A percentile compares a stretch with the other conserved stretches of the same genome.
Conservation (phyloP, 2,797 vertebrate genomes). For the Peromyscus aztecus region DNA sequence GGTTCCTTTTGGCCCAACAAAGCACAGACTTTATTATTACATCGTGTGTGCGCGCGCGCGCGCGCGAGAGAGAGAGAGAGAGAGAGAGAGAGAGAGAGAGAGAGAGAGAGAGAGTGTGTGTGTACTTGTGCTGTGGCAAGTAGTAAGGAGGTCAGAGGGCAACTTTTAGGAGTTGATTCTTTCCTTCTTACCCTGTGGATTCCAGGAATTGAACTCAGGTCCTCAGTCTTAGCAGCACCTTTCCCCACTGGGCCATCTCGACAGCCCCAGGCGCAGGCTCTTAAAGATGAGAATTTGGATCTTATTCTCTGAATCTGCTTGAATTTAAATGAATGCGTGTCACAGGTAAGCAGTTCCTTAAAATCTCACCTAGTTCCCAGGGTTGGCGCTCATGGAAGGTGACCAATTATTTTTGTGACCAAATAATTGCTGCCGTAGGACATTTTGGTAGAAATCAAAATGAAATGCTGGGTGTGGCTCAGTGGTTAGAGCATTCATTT, state of each 20-base stretch:
- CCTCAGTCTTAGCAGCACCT: not conserved
- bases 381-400: not conserved
- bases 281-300: not conserved
- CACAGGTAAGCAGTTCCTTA: constrained; percentile 11
- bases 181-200: no score
- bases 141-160: not conserved
- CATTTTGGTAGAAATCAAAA: not conserved
- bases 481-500: not conserved
- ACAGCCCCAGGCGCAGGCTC: not conserved
- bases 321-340: not conserved
- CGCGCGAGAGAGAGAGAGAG: no score
- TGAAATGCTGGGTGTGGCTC: not conserved
- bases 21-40: not conserved
- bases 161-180: no score
- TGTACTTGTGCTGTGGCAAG: not conserved
- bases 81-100: no score
- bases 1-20: not conserved
- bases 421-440: not conserved
- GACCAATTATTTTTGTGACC: not conserved
- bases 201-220: not conserved
- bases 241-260: not conserved
- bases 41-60: not conserved
- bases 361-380: not conserved
- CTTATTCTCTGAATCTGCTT: constrained; percentile 24
- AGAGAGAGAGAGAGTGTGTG: not conserved